These are phyloP conservation scores for Dichetophora obliterata DNA, from an alignment of 2,888 invertebrate genomes.

Conservation along the genomic window DNA sequence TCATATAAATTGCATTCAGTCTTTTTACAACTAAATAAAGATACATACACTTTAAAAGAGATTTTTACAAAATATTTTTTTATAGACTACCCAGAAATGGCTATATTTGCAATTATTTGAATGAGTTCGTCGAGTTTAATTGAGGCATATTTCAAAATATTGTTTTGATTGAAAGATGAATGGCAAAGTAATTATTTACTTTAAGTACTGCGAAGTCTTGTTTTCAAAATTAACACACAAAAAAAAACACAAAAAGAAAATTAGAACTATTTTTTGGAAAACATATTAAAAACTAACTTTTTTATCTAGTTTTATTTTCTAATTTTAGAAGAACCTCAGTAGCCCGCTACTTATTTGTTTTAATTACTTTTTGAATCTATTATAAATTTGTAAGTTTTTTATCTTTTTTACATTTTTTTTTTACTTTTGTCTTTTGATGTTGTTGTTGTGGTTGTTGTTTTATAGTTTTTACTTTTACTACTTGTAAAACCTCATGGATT, in stretches of 20 bases:
- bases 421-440: conserved; percentile 30
- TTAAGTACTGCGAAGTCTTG: no score
- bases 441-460: background rate
- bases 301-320: no score
- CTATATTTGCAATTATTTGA: no score
- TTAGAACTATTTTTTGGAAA: no score
- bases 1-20: conserved; percentile 25
- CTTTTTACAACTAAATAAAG: conserved; percentile 27
- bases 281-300: no score
- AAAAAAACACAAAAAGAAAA: background rate
- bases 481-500: conserved; percentile 59
- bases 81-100: background rate
- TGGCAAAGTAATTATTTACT: no score
- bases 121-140: no score
- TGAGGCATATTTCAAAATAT: no score
- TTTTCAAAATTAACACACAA: no score
- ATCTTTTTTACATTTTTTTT: conserved; percentile 1
- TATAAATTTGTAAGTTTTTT: background rate
- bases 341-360: no score
- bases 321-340: no score
- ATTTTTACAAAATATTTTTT: background rate
- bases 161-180: no score
- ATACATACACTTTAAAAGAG: background rate
- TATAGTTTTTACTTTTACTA: background rate
- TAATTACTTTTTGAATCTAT: background rate